These are phyloP conservation scores for Pandemis cinnamomeana DNA, from an alignment of 2,888 invertebrate genomes.

Conservation along the genomic window DNA sequence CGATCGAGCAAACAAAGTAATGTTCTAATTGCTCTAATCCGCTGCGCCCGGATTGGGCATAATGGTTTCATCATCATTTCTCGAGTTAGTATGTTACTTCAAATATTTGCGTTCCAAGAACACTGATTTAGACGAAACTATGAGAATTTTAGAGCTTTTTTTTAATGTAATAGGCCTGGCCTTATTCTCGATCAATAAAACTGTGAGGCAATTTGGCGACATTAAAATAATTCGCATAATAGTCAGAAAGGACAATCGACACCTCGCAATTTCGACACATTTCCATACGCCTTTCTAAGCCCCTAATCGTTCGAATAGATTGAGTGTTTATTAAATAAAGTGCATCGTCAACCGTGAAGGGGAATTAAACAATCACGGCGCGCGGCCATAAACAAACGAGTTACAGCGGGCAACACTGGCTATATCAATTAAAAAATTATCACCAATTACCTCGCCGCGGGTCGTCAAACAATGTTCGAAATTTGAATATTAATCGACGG, in stretches of 20 bases:
- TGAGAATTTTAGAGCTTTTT: constrained; percentile 1
- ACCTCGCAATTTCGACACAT: constrained; percentile 24
- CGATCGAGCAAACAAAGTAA: constrained; percentile 12
- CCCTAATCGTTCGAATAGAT: constrained; percentile 26
- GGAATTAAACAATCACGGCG: constrained; percentile 39
- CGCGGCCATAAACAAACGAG: constrained; percentile 36
- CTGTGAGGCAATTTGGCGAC: constrained; percentile 18
- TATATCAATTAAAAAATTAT: constrained; percentile 75
- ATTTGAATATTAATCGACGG: constrained; percentile 73
- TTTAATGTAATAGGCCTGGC: neutral
- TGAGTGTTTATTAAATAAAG: constrained; percentile 36
- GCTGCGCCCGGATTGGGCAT: constrained; percentile 12
- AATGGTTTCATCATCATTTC: constrained; percentile 34
- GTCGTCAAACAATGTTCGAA: constrained; percentile 68
- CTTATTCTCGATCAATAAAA: constrained; percentile 8
- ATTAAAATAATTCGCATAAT: constrained; percentile 33
- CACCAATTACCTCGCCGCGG: constrained; percentile 72
- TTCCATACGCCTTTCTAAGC: constrained; percentile 33
- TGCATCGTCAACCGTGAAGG: constrained; percentile 39
- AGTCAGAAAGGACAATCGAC: constrained; percentile 22
- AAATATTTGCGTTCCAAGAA: constrained; percentile 9
- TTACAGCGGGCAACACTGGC: constrained; percentile 45
- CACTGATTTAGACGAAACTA: constrained; percentile 1
- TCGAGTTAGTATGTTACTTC: constrained; percentile 22
- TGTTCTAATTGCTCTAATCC: constrained; percentile 36